Evolutionary conservation across 2,888 invertebrate species (phyloP), one percentile per base, ranked within the genome.

Genomic region (Scelioninae gen. 2): DNA sequence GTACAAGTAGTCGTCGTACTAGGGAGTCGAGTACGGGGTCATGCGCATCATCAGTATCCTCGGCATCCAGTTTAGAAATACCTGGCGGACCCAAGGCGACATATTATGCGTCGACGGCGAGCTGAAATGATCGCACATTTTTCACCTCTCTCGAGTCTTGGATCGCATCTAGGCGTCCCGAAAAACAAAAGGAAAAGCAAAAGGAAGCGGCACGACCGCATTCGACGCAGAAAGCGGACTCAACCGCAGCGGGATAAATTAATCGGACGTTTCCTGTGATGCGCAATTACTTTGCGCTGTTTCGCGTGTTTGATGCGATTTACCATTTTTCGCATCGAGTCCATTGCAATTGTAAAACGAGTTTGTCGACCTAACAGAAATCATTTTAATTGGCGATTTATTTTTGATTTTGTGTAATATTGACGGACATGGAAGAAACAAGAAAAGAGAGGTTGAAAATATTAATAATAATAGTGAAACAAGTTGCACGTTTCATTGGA

Each of bases 41-140:
- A 96, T 89, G 58, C 95, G 89, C 94, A 97, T 96, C 90, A 96
- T 93, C 81, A 97, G 89, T 19, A 96, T 87, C 78, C 94, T 92
- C 0, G 97, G 97, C 93, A 97, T 94, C 83, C 95, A 91, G 83
- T 96, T 93, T n/a, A 97, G 89, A 87, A 97, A 97, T 73, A 97
- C 88, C 82, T 92, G 92, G 81, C 93, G 92, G 82, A 96, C 93
- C 91, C 94, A 92, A 0, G 95, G 94, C 0, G 96, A 94, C 96
- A 97, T 96, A 79, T 94, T 94, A 86, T 96, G 96, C 0, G 96
- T 96, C 2, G 96, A 95, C 13, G 96, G 96, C 0, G 95, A 95
- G 85, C 95, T 95, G 78, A 74, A 77, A 74, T 61, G 39, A 69
- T 50, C 19, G 37, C 33, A 15, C 35, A 48, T 61, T 70, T 58